A percentile compares a stretch with the other conserved stretches of the same genome.
Conservation (phyloP, 2,888 invertebrate genomes). For the Eudasyphora cyanicolor region DNA sequence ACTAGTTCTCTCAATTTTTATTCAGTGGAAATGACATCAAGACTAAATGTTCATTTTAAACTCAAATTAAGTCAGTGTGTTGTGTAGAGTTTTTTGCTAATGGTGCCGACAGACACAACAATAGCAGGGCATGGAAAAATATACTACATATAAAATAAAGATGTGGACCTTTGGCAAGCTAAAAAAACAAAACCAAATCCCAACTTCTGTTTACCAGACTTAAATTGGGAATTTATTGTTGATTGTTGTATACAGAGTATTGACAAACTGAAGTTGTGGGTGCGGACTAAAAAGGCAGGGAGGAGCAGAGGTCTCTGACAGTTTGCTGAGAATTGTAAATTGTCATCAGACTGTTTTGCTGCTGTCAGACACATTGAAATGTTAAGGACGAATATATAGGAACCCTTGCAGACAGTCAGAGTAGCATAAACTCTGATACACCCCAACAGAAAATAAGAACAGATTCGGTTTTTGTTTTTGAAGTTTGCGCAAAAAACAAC, state of each 20-base stretch:
- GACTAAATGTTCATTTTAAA: not conserved
- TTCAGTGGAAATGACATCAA: not conserved
- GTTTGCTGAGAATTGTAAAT: not conserved
- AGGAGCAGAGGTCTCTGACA: not conserved
- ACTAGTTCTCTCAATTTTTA: not conserved
- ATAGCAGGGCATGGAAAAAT: not conserved
- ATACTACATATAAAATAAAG: not conserved
- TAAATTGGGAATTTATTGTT: slow-evolving; percentile 1
- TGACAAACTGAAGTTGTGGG: not conserved
- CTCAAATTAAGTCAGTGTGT: too few relatives aligned
- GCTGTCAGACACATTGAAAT: not conserved
- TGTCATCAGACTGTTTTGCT: not conserved
- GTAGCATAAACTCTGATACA: not conserved
- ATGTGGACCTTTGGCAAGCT: not conserved
- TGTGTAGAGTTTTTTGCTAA: too few relatives aligned
- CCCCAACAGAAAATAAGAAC: not conserved
- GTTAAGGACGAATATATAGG: not conserved
- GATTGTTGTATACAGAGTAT: not conserved
- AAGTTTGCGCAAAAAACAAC: not conserved
- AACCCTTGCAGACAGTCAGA: not conserved
- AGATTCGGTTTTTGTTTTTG: not conserved
- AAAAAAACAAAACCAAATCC: not conserved
- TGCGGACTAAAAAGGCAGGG: not conserved
- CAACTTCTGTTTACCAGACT: not conserved
- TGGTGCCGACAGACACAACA: too few relatives aligned